phyloP scores from a whole-genome alignment of 2,113 vertebrate species.

The Scytalopus superciliaris region DNA sequence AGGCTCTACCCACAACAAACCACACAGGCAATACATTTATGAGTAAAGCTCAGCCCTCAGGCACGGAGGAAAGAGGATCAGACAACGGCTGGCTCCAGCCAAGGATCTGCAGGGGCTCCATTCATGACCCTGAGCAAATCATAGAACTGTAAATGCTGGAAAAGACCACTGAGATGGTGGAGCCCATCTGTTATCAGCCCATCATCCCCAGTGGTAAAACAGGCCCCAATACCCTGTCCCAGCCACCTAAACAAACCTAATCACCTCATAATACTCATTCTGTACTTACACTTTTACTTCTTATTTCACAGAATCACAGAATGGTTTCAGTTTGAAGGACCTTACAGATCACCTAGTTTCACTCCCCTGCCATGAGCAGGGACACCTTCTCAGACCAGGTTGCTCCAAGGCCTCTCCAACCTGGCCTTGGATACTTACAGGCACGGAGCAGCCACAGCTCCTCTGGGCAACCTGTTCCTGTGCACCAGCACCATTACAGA shows the following conservation, averaged over 20 bases:
- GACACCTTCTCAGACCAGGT: neutral
- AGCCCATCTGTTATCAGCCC: neutral
- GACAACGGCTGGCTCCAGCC: neutral
- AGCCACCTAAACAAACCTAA: neutral
- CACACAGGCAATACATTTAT: accelerated
- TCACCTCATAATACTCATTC: accelerated
- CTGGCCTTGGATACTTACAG: neutral
- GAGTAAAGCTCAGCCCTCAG: neutral
- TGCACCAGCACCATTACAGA: neutral
- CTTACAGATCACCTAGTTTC: neutral
- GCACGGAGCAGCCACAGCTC: neutral
- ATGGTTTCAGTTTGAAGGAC: neutral
- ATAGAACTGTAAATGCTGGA: neutral
- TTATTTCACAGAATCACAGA: neutral
- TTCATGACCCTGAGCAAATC: neutral
- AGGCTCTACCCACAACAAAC: neutral
- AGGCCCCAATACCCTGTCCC: neutral
- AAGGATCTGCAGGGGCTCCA: neutral
- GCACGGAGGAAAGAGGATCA: neutral
- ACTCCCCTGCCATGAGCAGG: neutral
- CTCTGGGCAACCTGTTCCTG: neutral
- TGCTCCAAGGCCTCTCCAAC: neutral
- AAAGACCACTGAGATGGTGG: neutral
- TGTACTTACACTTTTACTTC: neutral
- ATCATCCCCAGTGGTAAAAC: neutral